These are phyloP conservation scores for Lithophane semibrunnea DNA, from an alignment of 2,888 invertebrate species.

Conservation along the genomic window DNA sequence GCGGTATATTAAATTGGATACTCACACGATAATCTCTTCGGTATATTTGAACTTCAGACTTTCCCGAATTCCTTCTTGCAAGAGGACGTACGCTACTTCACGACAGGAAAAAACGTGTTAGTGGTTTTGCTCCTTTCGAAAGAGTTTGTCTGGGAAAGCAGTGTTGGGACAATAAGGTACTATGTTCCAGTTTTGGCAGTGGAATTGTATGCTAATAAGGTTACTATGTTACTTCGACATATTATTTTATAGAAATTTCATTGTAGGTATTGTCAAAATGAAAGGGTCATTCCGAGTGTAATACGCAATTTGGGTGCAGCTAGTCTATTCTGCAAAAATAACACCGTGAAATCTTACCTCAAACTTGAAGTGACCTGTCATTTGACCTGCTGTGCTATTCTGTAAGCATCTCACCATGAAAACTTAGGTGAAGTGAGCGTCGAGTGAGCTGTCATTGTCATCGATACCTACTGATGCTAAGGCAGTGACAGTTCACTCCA, in stretches of 20 bases:
- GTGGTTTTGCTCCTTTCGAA: background rate
- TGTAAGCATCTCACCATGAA: no score
- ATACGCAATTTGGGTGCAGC: no score
- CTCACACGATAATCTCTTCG: slow-evolving; percentile 39
- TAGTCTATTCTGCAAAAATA: no score
- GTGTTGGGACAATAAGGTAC: background rate
- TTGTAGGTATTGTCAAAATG: background rate
- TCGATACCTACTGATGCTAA: no score
- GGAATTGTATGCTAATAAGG: background rate
- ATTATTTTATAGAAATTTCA: background rate
- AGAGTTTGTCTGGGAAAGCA: background rate
- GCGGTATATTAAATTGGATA: slow-evolving; percentile 51
- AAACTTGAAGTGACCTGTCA: no score
- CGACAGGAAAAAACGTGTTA: background rate
- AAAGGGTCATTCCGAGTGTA: background rate
- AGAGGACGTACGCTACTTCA: background rate
- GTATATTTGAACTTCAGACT: slow-evolving; percentile 46
- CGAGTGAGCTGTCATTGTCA: no score
- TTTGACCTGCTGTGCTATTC: no score
- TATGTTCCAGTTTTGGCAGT: background rate
- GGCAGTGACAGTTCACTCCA: no score
- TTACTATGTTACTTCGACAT: background rate
- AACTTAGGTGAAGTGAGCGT: no score
- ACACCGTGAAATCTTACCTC: no score
- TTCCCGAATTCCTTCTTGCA: slow-evolving; percentile 12